Conservation (phyloP, 2,113 vertebrate species). For the Anarhynchus alexandrinus region DNA sequence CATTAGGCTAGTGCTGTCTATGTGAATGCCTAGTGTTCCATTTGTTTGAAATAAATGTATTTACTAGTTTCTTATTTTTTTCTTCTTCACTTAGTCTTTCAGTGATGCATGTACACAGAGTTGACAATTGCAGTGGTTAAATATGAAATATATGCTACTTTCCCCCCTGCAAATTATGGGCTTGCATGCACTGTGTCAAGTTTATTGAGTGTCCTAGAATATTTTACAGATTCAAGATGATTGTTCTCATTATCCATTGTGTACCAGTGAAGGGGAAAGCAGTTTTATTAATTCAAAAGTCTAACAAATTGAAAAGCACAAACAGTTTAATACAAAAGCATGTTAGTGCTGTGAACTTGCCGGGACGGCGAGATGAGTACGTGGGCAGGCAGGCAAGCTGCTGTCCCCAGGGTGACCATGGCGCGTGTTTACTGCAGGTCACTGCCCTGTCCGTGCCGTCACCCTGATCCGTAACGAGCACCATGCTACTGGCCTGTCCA, state of each 20-base stretch:
- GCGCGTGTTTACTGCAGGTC: neutral
- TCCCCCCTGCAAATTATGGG: neutral
- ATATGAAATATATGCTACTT: neutral
- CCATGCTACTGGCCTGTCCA: fast-evolving
- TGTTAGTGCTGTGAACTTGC: no score
- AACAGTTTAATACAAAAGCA: neutral
- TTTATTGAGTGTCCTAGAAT: neutral
- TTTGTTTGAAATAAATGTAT: neutral
- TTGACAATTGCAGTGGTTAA: neutral
- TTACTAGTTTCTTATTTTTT: neutral
- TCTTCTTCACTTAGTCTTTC: neutral
- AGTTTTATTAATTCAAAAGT: neutral
- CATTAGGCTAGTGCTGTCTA: neutral
- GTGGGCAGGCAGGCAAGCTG: neutral
- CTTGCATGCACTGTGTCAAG: neutral
- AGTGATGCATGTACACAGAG: neutral
- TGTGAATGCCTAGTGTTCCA: neutral
- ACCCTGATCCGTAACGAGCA: no score
- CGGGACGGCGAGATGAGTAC: neutral
- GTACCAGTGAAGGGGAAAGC: neutral
- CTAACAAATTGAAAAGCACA: neutral
- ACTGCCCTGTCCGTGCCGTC: fast-evolving
- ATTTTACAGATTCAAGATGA: neutral
- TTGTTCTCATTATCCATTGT: neutral
- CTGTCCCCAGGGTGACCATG: neutral